Evolutionary conservation across 2,888 invertebrate genomes (phyloP).

Genomic region (Orchesellides sinensis): DNA sequence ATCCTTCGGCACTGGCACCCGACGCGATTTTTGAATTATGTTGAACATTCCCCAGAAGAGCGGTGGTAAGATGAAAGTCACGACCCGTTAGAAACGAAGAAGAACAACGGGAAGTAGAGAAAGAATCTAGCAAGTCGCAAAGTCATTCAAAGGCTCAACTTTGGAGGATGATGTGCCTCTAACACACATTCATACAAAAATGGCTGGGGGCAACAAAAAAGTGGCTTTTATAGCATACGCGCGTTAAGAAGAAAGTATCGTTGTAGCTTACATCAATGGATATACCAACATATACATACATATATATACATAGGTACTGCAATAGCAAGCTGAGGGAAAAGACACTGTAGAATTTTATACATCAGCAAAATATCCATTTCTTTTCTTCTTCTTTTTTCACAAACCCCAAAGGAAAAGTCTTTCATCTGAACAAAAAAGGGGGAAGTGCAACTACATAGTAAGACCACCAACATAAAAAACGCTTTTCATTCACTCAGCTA

Average conservation of each 20-base stretch:
- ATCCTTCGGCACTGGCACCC: conserved; percentile 58
- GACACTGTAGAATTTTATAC: conserved; percentile 31
- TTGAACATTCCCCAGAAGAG: conserved; percentile 51
- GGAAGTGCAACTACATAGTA: conserved; percentile 3
- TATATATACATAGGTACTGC: neutral
- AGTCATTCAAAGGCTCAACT: conserved; percentile 54
- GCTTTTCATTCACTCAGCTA: conserved; percentile 7
- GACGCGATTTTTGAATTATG: conserved; percentile 62
- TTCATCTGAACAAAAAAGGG: conserved; percentile 41
- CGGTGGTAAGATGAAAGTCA: conserved; percentile 52
- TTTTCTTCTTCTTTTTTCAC: conserved; percentile 19
- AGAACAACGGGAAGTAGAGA: conserved; percentile 14
- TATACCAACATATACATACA: neutral
- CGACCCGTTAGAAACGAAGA: conserved; percentile 31
- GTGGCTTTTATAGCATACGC: conserved; percentile 35
- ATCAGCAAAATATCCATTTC: conserved; percentile 53
- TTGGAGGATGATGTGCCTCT: conserved; percentile 49
- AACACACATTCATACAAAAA: conserved; percentile 53
- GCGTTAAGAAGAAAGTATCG: conserved; percentile 20
- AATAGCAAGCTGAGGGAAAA: neutral
- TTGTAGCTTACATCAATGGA: conserved; percentile 1
- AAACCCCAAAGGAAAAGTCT: conserved; percentile 56
- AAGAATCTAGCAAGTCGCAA: conserved; percentile 51
- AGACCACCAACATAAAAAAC: conserved; percentile 16
- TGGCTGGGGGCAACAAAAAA: conserved; percentile 33